Evolutionary conservation across 64 coral and sea anemone genomes (phyloP), one percentile per base, ranked within the genome.

Genomic region (Pachyseris speciosa): DNA sequence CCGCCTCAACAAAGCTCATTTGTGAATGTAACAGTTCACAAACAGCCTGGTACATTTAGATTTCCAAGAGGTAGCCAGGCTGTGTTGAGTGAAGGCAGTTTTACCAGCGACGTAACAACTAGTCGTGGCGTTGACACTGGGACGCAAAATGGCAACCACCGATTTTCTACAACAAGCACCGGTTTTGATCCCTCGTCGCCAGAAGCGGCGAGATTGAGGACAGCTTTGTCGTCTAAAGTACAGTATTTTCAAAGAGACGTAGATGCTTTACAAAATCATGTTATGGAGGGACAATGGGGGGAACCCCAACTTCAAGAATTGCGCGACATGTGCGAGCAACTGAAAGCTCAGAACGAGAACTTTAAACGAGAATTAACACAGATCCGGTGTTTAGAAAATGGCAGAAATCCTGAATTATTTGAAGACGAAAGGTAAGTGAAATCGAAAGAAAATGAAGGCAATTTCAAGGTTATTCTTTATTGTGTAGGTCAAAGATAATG

Each of bases 1-100:
- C 95, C 95, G 28, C 95, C 95, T 67, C 95, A 94, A 77, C 69
- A 90, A 79, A 93, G 95, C 78, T 80, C 85, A 4, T 75, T 90
- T 43, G 81, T 97, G 27, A 93, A 74, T 72, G 79, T 90, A 29
- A 51, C 73, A 42, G 70, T 49, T 69, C 86, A 86, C 22, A 97
- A 97, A 34, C 91, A 97, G 80, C 95, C 91, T 78, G 77, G 77
- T 22, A 72, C 84, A 2, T 94, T 97, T 79, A 77, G 84, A 52
- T 97, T 93, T 80, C 95, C 90, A 31, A 78, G 73, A 29, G 55
- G 74, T 64, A 89, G 75, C 37, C 86, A 90, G 71, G 95, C 95
- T 85, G 84, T 70, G 34, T 86, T 97, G 8, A 97, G 91, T 30
- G 37, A 88, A 59, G 51, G 68, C 45, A 9, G 69, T 40, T 81